A percentile compares a stretch with the other conserved stretches of the same genome.
Evolutionary conservation across 2,797 vertebrate genomes (phyloP).

Genomic region (Tapera naevia): DNA sequence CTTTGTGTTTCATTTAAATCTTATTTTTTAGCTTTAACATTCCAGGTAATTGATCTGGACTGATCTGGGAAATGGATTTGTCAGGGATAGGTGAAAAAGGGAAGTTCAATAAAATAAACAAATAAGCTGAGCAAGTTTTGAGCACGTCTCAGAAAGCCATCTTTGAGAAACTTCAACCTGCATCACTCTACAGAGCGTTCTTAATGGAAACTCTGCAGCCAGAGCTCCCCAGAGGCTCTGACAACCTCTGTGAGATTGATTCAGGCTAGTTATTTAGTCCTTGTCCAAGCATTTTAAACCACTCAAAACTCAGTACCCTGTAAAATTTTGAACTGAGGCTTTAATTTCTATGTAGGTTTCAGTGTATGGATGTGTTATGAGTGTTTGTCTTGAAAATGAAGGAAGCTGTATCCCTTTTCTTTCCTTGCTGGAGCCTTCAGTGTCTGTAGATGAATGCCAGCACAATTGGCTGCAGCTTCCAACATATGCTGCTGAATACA

Average conservation of each 20-base stretch:
- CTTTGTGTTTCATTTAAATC: not conserved
- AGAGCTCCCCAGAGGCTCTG: not conserved
- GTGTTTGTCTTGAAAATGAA: not conserved
- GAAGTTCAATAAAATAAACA: not conserved
- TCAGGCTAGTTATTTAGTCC: not conserved
- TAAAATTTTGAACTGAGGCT: not conserved
- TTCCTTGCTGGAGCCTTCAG: not conserved
- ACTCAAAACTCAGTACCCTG: not conserved
- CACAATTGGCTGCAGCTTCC: constrained; percentile 49
- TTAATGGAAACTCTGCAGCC: constrained; percentile 5
- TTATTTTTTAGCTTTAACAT: not conserved
- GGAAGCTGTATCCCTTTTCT: not conserved
- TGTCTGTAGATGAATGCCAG: constrained; percentile 16
- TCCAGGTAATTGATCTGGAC: not conserved
- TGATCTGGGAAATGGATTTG: not conserved
- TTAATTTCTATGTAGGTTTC: not conserved
- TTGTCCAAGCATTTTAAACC: not conserved
- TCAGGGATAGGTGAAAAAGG: not conserved
- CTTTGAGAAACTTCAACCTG: not conserved
- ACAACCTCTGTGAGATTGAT: not conserved
- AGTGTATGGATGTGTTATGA: not conserved
- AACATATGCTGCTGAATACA: constrained; percentile 54
- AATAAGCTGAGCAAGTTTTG: not conserved
- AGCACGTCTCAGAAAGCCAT: not conserved
- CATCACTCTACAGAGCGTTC: not conserved